Conservation (phyloP, 2,113 vertebrate species). For the Leptobrachium ailaonicum region DNA sequence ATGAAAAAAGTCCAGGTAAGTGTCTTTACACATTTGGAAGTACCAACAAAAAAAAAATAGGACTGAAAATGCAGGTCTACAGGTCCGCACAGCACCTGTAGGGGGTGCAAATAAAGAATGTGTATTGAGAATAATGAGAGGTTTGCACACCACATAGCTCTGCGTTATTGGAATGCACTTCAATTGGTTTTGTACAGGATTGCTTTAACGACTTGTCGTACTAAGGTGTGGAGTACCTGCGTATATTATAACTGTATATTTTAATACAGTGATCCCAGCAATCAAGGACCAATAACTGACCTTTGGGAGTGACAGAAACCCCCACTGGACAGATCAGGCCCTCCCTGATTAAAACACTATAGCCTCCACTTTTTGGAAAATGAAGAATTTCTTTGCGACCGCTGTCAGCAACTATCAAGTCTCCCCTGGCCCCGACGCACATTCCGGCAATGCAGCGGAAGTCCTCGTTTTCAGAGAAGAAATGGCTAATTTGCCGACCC, state of each 20-base stretch:
- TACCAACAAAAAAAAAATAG: too few species aligned
- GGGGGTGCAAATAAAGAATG: too few species aligned
- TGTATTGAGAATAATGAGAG: too few species aligned
- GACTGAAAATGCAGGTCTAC: too few species aligned
- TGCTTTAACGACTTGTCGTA: not conserved
- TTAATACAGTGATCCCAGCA: constrained; percentile 98
- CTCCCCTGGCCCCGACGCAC: constrained; percentile 90
- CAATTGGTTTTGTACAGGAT: too few species aligned
- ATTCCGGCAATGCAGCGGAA: constrained; percentile 98
- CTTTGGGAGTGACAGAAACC: constrained; percentile 91
- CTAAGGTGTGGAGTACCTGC: constrained; percentile 78
- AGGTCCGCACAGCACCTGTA: too few species aligned
- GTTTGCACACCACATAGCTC: too few species aligned
- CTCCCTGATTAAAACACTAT: constrained; percentile 87
- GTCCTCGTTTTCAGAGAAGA: constrained; percentile 93
- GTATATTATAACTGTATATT: constrained; percentile 90
- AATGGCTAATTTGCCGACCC: constrained; percentile 93
- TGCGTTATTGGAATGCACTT: too few species aligned
- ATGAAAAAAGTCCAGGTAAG: too few species aligned
- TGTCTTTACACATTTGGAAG: too few species aligned
- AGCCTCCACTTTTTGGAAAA: constrained; percentile 93
- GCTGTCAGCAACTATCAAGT: constrained; percentile 92
- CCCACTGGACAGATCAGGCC: constrained; percentile 90
- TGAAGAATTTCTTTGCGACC: constrained; percentile 92
- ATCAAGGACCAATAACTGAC: constrained; percentile 92